Evolutionary conservation across 2,888 invertebrate genomes (phyloP), one percentile per base, ranked within the genome.

Genomic region (Drosophila antonietae): DNA sequence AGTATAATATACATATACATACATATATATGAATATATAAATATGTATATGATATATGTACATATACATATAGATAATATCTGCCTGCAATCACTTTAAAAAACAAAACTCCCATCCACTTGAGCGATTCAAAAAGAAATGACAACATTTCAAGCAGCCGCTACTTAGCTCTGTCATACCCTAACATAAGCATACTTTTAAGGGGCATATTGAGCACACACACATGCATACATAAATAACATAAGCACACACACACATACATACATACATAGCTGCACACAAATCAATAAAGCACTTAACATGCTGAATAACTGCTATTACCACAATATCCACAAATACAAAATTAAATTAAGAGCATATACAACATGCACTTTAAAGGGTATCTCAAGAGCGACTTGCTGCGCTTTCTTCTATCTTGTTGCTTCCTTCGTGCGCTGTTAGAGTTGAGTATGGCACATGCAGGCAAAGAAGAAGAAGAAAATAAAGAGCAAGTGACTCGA

Each of bases 91-190:
- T 61, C 46, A 18, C 23, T 41, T 52, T 28, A 51, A 71, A 67
- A 52, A 61, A 49, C 46, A 35, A 64, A 28, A 28, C 28, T 28
- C 28, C 28, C 64, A 75, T 20, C 62, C 66, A 82, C 80, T 68
- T 71, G 39, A 15, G 31, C 20, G 12, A 9, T 18, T 18, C 51
- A 20, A 33, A 52, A 39, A 20, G 28, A 47, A 53, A 55, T 23
- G 20, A 35, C 28, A 39, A 44, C 37, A 49, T 31, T 57, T 57
- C 28, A 52, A 69, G 14, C 44, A 39, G 9, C 53, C 31, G 31
- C 15, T 52, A 33, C 31, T 33, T 39, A 20, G 9, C 20, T 3
- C 31, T n/a, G 4, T 0, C 12, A 33, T 60, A 41, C 60, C 18
- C 52, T 52, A 20, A 20, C 18, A 12, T 1, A 35, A 23, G 28